phyloP scores from a whole-genome alignment of 2,888 invertebrate genomes.

The Drosophila aldrichi region DNA sequence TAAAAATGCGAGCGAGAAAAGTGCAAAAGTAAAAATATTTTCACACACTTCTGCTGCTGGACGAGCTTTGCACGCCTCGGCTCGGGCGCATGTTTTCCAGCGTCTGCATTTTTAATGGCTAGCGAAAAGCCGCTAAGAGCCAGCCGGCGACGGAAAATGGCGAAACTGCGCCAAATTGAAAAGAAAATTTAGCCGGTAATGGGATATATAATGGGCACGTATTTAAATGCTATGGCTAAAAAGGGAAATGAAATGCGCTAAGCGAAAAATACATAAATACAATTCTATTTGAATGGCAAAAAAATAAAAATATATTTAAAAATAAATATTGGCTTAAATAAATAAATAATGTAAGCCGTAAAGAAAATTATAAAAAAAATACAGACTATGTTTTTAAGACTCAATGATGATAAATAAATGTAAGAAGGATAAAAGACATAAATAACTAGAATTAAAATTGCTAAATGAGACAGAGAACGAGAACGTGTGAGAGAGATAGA shows the following conservation, averaged over 20 bases:
- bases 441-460: too few relatives aligned
- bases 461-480: too few relatives aligned
- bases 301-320: too few relatives aligned
- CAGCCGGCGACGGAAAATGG: conserved; percentile 2
- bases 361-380: too few relatives aligned
- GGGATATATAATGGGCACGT: conserved; percentile 9
- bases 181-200: conserved; percentile 16
- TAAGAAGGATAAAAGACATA: too few relatives aligned
- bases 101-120: conserved; percentile 47
- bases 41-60: conserved; percentile 42
- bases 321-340: too few relatives aligned
- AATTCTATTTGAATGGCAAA: too few relatives aligned
- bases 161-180: conserved; percentile 18
- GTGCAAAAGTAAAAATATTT: conserved; percentile 50
- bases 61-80: conserved; percentile 16
- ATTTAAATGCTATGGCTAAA: conserved; percentile 8
- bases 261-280: neutral
- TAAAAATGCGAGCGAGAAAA: neutral
- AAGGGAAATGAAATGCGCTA: neutral
- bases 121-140: conserved; percentile 18
- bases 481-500: too few relatives aligned
- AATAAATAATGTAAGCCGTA: too few relatives aligned
- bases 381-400: too few relatives aligned
- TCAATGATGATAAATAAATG: too few relatives aligned
- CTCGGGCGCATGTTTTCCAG: conserved; percentile 25